These are phyloP conservation scores for Hylia prasina DNA, from an alignment of 2,113 vertebrate species.

Conservation along the genomic window DNA sequence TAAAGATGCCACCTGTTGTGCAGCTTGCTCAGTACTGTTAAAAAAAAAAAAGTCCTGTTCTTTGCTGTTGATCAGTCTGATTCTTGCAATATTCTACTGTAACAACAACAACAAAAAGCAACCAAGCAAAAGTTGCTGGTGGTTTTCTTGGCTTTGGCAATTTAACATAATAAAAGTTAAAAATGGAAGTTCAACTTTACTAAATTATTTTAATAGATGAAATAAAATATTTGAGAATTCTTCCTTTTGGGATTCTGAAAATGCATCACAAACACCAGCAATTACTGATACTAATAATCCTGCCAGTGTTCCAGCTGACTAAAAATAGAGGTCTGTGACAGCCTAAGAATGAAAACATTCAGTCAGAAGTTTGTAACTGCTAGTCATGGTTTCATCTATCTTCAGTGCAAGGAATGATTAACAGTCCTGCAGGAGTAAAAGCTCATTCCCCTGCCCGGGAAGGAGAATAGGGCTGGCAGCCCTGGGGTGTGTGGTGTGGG, in stretches of 20 bases:
- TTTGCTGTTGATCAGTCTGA: not conserved
- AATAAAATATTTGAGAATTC: not conserved
- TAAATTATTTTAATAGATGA: not conserved
- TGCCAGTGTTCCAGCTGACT: not conserved
- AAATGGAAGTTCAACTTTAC: not conserved
- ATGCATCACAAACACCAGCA: not conserved
- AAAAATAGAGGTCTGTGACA: not conserved
- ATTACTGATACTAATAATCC: not conserved
- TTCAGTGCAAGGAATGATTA: not conserved
- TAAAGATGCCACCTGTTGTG: not conserved
- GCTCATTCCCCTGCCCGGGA: not conserved
- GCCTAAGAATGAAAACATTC: not conserved
- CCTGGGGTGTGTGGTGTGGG: fast-evolving
- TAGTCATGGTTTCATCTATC: not conserved
- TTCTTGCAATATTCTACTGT: not conserved
- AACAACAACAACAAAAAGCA: not conserved
- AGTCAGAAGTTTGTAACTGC: not conserved
- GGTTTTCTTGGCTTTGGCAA: not conserved
- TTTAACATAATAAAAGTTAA: not conserved
- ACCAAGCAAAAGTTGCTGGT: not conserved
- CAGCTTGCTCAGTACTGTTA: not conserved
- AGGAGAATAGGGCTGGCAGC: fast-evolving
- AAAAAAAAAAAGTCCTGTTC: not conserved
- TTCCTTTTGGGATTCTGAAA: not conserved
- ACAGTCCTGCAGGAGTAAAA: not conserved